Evolutionary conservation across 2,113 vertebrate genomes (phyloP).

Genomic region (Tauraco erythrolophus): DNA sequence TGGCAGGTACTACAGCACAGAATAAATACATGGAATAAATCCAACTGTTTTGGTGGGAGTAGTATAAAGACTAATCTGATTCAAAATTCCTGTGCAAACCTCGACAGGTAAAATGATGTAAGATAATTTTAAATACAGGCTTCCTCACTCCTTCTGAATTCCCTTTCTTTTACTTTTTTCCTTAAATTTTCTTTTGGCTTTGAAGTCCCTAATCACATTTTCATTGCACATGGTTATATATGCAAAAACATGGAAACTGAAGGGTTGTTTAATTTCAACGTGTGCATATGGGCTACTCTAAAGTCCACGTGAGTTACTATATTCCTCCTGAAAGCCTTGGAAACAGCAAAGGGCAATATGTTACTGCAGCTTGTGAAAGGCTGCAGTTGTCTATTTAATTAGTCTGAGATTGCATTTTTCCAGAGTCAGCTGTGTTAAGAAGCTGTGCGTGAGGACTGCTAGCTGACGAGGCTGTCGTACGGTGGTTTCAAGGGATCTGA

Average conservation of each 20-base stretch:
- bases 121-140: background rate
- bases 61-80: background rate
- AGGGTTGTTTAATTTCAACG: background rate
- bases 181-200: background rate
- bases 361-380: background rate
- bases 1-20: background rate
- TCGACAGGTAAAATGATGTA: background rate
- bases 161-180: background rate
- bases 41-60: background rate
- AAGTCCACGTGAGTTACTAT: background rate
- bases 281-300: background rate
- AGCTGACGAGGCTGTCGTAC: background rate
- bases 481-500: background rate
- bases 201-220: background rate
- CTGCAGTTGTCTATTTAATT: constrained; percentile 17
- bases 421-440: background rate
- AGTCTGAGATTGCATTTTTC: background rate
- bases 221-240: background rate
- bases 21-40: background rate
- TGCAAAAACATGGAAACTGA: background rate
- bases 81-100: background rate
- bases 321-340: background rate
- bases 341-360: background rate
- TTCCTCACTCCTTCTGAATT: background rate
- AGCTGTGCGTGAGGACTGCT: background rate